These are phyloP conservation scores for Scotopteryx bipunctaria DNA, from an alignment of 2,888 invertebrate species.

Conservation along the genomic window DNA sequence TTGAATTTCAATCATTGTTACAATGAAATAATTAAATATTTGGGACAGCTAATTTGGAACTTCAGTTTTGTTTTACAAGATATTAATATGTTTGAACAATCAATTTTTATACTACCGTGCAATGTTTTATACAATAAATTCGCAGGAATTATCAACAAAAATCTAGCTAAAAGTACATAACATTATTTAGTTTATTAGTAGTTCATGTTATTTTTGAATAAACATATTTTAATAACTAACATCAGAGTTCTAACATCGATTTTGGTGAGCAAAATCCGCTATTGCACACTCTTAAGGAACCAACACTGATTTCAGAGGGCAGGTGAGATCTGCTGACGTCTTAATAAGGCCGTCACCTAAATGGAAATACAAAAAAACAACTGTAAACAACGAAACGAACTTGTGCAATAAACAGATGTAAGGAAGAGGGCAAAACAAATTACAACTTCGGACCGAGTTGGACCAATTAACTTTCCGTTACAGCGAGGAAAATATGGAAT, in stretches of 20 bases:
- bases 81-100: too few species aligned
- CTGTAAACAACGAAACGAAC: constrained; percentile 56
- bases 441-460: constrained; percentile 77
- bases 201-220: too few species aligned
- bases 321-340: constrained; percentile 19
- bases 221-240: too few species aligned
- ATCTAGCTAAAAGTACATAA: too few species aligned
- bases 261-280: too few species aligned
- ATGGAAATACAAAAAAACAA: constrained; percentile 55
- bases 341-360: constrained; percentile 40
- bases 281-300: too few species aligned
- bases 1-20: not conserved
- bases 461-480: constrained; percentile 82
- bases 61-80: too few species aligned
- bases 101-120: too few species aligned
- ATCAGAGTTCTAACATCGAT: too few species aligned
- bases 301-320: constrained; percentile 36
- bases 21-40: not conserved
- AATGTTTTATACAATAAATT: too few species aligned
- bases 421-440: constrained; percentile 74
- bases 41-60: not conserved
- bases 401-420: constrained; percentile 73
- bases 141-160: too few species aligned
- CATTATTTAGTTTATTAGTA: too few species aligned
- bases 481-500: constrained; percentile 78